Evolutionary conservation across 2,888 invertebrate genomes (phyloP).

Genomic region (Pandemis corylana): DNA sequence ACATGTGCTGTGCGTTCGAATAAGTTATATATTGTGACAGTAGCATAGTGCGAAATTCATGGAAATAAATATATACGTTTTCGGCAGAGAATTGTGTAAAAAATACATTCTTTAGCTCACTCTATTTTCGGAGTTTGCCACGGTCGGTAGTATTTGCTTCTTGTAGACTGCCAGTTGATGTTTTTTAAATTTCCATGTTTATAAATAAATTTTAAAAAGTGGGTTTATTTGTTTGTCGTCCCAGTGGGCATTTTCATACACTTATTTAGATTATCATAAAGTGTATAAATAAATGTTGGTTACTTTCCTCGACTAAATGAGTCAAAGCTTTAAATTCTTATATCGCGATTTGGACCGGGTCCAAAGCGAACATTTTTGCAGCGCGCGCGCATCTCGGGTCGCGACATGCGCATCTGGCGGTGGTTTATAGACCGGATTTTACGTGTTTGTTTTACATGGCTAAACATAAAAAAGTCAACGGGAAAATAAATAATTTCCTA

Average conservation of each 20-base stretch:
- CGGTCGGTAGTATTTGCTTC: neutral
- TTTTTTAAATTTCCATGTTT: neutral
- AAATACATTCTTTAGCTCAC: neutral
- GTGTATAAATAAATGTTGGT: conserved; percentile 35
- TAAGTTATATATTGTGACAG: too few species aligned
- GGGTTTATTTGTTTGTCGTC: conserved; percentile 26
- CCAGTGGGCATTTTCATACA: conserved; percentile 2
- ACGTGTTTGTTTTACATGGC: conserved; percentile 49
- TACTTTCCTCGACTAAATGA: conserved; percentile 38
- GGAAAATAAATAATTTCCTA: conserved; percentile 25
- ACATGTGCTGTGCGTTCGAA: too few species aligned
- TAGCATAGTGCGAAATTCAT: too few species aligned
- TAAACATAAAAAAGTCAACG: conserved; percentile 40
- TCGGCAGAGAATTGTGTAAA: too few species aligned
- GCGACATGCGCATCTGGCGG: conserved; percentile 48
- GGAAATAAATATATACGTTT: too few species aligned
- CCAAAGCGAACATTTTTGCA: conserved; percentile 60
- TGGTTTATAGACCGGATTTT: conserved; percentile 48
- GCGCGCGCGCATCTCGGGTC: conserved; percentile 46
- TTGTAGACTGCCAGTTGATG: neutral
- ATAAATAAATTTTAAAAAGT: conserved; percentile 7
- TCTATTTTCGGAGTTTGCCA: neutral
- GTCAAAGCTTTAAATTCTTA: conserved; percentile 48
- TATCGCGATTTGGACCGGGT: conserved; percentile 53
- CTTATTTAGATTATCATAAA: conserved; percentile 13